Base-by-base conservation (phyloP, 2,888 invertebrate species). In the Crepidodera aurea region DNA sequence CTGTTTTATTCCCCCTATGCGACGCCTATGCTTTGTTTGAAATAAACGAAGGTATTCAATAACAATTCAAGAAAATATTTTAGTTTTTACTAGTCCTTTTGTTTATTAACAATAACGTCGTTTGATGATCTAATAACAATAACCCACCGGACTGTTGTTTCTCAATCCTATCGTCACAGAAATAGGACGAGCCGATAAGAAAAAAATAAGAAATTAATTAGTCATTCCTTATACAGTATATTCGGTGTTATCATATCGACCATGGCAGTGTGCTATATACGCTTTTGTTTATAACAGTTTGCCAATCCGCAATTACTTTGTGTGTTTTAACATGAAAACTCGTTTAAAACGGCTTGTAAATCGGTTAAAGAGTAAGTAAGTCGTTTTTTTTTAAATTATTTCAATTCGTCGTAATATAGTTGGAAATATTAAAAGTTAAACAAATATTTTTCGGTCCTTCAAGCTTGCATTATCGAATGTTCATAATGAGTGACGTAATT, bases 291-390 rank as follows among this genome's bases (percentile, higher is more conserved):
- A 48, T 29, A 19, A 8, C 2, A 10, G 46, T 13, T 46, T 46
- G 22, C n/a, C 13, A 7, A 10, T 16, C 18, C 6, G 18, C n/a
- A 13, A 42, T n/a, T n/a, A n/a, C 18, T 44, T 44, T 42, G n/a
- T 15, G 48, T 2, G 15, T 48, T 39, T 39, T 27, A 48, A 48
- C 48, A 48, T 48, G 48, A 48, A 48, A 48, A 48, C 27, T 48
- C 48, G 19, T 48, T 48, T 48, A 48, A 48, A 48, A 48, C 10
- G 13, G 27, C 27, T 48, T 48, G 48, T 48, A 27, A 48, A 48
- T 7, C 12, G 48, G 13, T 27, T 48, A 12, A 48, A 48, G 27
- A 48, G 48, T 48, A 48, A 48, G 48, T 48, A 48, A 48, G 48
- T 48, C 12, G 3, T 15, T 39, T 48, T 48, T 27, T 44, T 44